Evolutionary conservation across 1,140 invertebrate species (phyloP), one percentile per base, ranked within the genome.

Genomic region (Leptoteleia sp.): DNA sequence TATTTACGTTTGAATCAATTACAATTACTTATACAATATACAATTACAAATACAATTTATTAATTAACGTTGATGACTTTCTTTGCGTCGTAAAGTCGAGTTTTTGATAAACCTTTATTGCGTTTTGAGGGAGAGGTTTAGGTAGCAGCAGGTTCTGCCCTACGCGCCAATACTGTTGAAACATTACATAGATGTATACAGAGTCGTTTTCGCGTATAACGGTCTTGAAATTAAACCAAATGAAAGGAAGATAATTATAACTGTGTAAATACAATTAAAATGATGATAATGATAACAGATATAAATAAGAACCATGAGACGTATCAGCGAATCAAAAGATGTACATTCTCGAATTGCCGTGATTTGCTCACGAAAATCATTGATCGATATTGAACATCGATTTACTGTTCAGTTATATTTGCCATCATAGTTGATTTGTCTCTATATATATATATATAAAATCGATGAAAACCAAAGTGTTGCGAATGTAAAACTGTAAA

Each of bases 131-230:
- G 22, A 55, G 65, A 72, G 47, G 76, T 76, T 80, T 71, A 76
- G 76, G 79, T 81, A 81, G 80, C 80, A 79, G 81, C 81, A 81
- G 80, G 81, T 80, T 83, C 81, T 82, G 83, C 81, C 76, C 79
- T 73, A 81, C 45, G 77, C 79, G 82, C 81, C 78, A 82, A 80
- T 72, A 81, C 76, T 85, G 83, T 85, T 85, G 73, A 85, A 82
- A 76, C 68, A 83, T 84, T 83, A 81, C 76, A 84, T 82, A 86
- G 79, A 84, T 83, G 80, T 82, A 82, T 82, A 83, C 79, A 81
- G 52, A 84, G 72, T 65, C 72, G 78, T 85, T 84, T 85, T 83
- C 77, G 81, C 78, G 72, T 81, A 81, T 80, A 77, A 81, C 57
- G 52, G 71, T 62, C 71, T 76, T 64, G 81, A 61, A 76, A 76